Conservation (phyloP, 64 coral and sea anemone genomes). For the Montipora efflorescens region DNA sequence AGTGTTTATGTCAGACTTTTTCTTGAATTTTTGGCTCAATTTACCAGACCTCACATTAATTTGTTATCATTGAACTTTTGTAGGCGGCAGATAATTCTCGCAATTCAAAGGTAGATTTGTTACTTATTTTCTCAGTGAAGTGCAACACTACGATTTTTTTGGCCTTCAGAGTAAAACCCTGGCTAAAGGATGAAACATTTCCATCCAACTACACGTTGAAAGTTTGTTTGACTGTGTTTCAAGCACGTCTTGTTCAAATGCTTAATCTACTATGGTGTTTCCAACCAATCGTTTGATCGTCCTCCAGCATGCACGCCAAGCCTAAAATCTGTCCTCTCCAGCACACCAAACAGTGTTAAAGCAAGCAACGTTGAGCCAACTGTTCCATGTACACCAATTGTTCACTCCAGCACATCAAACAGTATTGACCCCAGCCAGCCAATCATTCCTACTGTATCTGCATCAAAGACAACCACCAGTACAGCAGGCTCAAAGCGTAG, state of each 20-base stretch:
- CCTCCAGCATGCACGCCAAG: conserved; percentile 3
- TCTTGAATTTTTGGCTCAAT: no score
- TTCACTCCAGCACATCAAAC: background rate
- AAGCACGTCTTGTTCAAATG: conserved; percentile 1
- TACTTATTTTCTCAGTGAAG: background rate
- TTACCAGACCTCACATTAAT: no score
- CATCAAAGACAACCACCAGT: no score
- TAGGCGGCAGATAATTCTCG: background rate
- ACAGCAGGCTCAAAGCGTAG: no score
- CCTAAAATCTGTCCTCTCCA: background rate
- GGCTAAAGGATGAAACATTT: conserved; percentile 15
- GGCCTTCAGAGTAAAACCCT: background rate
- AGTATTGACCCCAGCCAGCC: background rate
- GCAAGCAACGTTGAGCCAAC: conserved; percentile 6
- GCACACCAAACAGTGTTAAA: conserved; percentile 14
- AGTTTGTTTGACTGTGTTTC: conserved; percentile 3
- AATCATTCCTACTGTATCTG: no score
- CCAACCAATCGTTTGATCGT: background rate
- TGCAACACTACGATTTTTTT: background rate
- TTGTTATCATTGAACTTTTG: no score
- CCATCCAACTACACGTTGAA: background rate
- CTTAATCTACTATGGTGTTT: conserved; percentile 15
- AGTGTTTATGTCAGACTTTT: no score
- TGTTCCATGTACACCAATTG: background rate
- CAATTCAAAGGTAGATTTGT: background rate